Evolutionary conservation across 1,140 invertebrate species (phyloP).

Genomic region (Eurosta solidaginis): DNA sequence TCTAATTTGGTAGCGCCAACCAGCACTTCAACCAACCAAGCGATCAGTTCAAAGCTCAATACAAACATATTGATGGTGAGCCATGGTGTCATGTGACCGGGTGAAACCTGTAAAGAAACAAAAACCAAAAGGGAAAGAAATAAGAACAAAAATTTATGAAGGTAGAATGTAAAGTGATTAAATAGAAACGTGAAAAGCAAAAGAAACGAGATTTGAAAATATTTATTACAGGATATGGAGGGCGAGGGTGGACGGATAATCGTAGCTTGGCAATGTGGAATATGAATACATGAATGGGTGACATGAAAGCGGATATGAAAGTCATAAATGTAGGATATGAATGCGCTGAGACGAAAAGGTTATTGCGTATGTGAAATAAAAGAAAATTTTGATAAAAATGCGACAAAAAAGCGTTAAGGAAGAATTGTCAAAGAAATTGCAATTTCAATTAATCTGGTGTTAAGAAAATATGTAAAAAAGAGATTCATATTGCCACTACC

Average conservation of each 20-base stretch:
- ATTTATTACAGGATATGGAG: no score
- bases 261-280: no score
- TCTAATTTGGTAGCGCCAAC: constrained; percentile 25
- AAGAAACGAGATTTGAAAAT: no score
- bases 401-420: neutral
- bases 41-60: constrained; percentile 25
- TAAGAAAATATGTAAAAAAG: no score
- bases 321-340: no score
- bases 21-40: constrained; percentile 27
- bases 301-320: neutral
- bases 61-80: constrained; percentile 31
- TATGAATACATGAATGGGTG: neutral
- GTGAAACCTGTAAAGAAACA: constrained; percentile 1
- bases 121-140: neutral
- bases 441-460: no score
- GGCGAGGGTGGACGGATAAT: no score
- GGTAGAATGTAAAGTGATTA: neutral
- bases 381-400: neutral
- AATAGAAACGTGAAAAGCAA: neutral
- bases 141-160: neutral
- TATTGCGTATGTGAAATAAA: no score
- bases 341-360: neutral
- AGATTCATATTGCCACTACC: no score
- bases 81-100: constrained; percentile 34
- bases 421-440: neutral